A percentile compares a stretch with the other conserved stretches of the same genome.
Conservation (phyloP, 1,140 invertebrate species). For the Drosophila oshimai region DNA sequence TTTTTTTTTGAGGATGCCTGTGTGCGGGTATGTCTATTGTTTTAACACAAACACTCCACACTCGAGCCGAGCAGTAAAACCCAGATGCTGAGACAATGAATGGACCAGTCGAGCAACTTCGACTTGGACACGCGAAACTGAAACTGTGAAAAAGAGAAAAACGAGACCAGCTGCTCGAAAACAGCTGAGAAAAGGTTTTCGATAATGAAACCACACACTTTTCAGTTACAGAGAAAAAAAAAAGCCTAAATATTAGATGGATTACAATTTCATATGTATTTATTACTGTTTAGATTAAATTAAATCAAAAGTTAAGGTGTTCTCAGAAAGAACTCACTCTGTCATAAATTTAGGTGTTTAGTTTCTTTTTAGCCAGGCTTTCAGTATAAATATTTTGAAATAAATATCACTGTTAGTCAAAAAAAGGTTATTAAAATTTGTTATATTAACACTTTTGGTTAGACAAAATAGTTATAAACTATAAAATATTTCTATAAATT, state of each 20-base stretch:
- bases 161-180: constrained; percentile 52
- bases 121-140: constrained; percentile 37
- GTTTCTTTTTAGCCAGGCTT: no score
- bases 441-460: no score
- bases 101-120: constrained; percentile 70
- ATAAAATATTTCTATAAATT: no score
- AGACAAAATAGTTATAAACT: no score
- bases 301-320: no score
- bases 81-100: constrained; percentile 31
- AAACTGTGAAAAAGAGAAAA: constrained; percentile 40
- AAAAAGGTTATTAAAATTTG: no score
- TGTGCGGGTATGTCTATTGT: constrained; percentile 22
- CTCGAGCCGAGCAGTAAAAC: background rate
- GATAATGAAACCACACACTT: constrained; percentile 33
- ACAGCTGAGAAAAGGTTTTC: constrained; percentile 44
- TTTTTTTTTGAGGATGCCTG: constrained; percentile 24
- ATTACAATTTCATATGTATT: background rate
- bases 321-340: background rate
- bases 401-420: no score
- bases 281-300: no score
- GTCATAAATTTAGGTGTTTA: no score
- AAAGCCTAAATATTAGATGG: background rate
- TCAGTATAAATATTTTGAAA: no score
- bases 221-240: constrained; percentile 5
- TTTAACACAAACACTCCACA: constrained; percentile 17